phyloP scores from a whole-genome alignment of 2,888 invertebrate species.

The Polymixis flavicincta region DNA sequence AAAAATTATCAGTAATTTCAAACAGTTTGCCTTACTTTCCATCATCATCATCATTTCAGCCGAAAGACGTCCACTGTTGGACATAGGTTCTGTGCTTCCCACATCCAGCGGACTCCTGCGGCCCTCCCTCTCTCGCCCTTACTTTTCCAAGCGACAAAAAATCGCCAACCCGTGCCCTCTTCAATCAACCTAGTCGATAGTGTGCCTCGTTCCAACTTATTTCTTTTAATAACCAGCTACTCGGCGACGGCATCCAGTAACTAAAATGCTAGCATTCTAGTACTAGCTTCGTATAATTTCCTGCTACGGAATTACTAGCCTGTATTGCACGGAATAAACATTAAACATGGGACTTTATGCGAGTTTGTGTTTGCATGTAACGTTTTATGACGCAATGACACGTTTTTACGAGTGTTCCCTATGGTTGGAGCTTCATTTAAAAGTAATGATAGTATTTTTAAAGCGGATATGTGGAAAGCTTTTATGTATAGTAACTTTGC shows the following conservation, averaged over 20 bases:
- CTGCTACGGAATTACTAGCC: constrained; percentile 54
- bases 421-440: constrained; percentile 19
- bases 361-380: constrained; percentile 42
- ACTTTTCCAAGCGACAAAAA: constrained; percentile 9
- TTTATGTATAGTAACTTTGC: background rate
- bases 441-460: constrained; percentile 35
- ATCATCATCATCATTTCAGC: too few species aligned
- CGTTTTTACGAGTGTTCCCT: constrained; percentile 27
- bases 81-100: too few species aligned
- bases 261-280: constrained; percentile 51
- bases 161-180: background rate
- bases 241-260: constrained; percentile 47
- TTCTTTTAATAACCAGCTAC: constrained; percentile 50
- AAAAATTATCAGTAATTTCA: background rate
- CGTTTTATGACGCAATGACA: constrained; percentile 31
- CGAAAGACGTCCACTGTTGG: too few species aligned
- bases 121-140: background rate
- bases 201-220: constrained; percentile 31
- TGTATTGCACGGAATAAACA: constrained; percentile 27
- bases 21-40: too few species aligned
- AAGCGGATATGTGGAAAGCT: constrained; percentile 5
- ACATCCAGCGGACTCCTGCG: too few species aligned
- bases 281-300: constrained; percentile 51
- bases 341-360: constrained; percentile 32
- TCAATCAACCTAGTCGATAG: constrained; percentile 12